Evolutionary conservation across 1,140 invertebrate genomes (phyloP).

Genomic region (Hypsibius dujardini): DNA sequence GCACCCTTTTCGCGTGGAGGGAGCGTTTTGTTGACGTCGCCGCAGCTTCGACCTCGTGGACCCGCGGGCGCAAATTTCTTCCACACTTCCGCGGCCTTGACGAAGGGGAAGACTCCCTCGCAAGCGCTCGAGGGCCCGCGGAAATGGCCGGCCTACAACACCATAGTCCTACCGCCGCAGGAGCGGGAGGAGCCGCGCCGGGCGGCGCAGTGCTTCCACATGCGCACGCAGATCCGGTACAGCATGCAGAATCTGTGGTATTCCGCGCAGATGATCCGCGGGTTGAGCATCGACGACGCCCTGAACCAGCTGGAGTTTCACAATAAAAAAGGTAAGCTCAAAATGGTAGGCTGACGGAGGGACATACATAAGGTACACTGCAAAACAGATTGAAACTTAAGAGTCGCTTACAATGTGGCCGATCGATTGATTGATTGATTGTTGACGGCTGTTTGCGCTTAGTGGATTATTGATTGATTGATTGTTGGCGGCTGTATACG

Average conservation of each 20-base stretch:
- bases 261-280: constrained; percentile 40
- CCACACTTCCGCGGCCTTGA: no score
- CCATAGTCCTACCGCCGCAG: no score
- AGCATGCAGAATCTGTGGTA: neutral
- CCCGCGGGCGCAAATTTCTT: no score
- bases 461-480: no score
- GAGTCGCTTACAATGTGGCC: neutral
- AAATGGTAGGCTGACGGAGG: neutral
- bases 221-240: neutral
- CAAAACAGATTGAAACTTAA: neutral
- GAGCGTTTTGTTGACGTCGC: no score
- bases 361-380: neutral
- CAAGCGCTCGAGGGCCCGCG: no score
- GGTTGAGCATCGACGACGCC: constrained; percentile 81
- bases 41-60: no score
- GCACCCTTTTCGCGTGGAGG: no score
- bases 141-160: no score
- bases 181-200: no score
- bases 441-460: neutral
- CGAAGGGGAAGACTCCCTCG: no score
- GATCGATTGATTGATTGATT: no score
- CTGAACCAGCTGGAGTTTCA: constrained; percentile 70
- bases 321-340: constrained; percentile 49
- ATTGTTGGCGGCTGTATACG: constrained; percentile 40
- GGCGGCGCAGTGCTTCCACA: neutral